Conservation (phyloP, 2,888 invertebrate genomes). For the Hydraecia micacea region DNA sequence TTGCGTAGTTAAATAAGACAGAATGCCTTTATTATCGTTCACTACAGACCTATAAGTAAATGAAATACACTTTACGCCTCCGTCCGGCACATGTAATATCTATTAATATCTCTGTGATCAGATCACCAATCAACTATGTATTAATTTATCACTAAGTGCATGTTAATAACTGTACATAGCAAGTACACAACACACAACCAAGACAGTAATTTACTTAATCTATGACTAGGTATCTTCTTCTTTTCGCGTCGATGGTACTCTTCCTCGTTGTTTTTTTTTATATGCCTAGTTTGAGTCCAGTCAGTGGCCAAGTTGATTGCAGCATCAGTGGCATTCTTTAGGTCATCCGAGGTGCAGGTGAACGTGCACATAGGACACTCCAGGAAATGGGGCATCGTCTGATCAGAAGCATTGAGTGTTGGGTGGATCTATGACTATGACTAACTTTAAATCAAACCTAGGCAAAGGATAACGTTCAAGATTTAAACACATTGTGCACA, state of each 20-base stretch:
- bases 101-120: slow-evolving; percentile 34
- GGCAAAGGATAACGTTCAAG: not conserved
- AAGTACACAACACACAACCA: not conserved
- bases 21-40: not conserved
- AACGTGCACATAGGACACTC: not conserved
- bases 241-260: too few relatives aligned
- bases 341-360: not conserved
- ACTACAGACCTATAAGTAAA: not conserved
- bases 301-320: not conserved
- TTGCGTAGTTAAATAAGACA: not conserved
- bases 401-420: too few relatives aligned
- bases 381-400: not conserved
- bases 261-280: not conserved
- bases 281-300: not conserved
- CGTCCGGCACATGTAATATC: slow-evolving; percentile 20
- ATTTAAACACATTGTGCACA: not conserved
- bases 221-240: not conserved
- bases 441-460: not conserved
- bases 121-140: slow-evolving; percentile 15
- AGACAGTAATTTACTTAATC: not conserved
- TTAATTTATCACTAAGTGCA: slow-evolving; percentile 3
- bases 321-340: not conserved
- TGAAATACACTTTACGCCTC: not conserved
- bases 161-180: slow-evolving; percentile 3
- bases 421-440: too few relatives aligned